Conservation (phyloP, 2,113 vertebrate species). For the Tinamus guttatus region DNA sequence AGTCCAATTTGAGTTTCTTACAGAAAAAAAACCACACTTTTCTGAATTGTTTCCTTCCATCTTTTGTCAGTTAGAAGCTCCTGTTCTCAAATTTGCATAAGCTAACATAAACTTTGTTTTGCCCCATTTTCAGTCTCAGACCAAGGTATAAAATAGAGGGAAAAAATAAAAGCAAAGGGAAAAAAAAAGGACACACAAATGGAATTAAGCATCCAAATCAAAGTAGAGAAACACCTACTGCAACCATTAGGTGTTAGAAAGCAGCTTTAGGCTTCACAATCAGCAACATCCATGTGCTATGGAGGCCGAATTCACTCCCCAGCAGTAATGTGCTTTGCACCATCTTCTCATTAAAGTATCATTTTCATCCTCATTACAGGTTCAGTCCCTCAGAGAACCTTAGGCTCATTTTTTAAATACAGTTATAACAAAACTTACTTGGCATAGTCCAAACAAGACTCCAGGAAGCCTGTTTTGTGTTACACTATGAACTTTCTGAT, state of each 20-base stretch:
- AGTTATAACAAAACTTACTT: neutral
- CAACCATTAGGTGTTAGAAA: neutral
- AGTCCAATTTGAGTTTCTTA: neutral
- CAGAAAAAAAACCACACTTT: neutral
- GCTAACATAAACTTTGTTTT: neutral
- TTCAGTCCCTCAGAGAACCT: neutral
- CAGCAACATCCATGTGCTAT: neutral
- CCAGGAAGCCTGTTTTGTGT: neutral
- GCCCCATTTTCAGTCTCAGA: neutral
- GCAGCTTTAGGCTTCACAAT: neutral
- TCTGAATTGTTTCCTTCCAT: neutral
- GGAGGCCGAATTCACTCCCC: rapidly evolving
- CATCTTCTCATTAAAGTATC: neutral
- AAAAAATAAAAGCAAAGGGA: neutral
- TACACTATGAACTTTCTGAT: neutral
- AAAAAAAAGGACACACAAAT: neutral
- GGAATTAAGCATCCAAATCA: neutral
- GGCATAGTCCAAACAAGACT: neutral
- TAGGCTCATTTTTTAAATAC: neutral
- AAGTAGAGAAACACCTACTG: neutral
- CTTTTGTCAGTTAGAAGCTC: neutral
- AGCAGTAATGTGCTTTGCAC: neutral
- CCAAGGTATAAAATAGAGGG: too few relatives aligned
- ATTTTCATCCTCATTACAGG: neutral
- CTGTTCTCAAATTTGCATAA: neutral